These are phyloP conservation scores for Semaprochilodus insignis DNA, from an alignment of 2,797 vertebrate genomes.

Conservation along the genomic window DNA sequence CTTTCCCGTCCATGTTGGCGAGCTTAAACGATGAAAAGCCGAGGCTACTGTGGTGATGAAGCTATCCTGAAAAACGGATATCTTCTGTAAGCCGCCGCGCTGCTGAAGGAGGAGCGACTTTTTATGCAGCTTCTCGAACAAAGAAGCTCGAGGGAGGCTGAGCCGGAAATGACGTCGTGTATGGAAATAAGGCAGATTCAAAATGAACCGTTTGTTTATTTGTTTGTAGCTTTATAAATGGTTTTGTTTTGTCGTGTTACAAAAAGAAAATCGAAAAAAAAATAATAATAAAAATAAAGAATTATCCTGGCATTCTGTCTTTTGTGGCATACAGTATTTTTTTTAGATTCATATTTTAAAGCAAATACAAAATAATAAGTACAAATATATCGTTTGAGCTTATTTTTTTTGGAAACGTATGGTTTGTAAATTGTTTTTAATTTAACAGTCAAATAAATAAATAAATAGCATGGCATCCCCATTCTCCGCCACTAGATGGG, in stretches of 20 bases:
- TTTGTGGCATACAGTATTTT: neutral
- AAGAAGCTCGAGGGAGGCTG: slow-evolving; percentile 20
- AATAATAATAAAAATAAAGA: no score
- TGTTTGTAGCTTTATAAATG: neutral
- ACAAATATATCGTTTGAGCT: neutral
- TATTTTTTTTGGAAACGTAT: neutral
- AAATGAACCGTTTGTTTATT: neutral
- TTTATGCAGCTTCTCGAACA: neutral
- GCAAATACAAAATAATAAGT: neutral
- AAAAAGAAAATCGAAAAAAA: no score
- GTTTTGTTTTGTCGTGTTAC: no score
- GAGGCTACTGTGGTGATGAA: neutral
- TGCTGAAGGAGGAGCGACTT: neutral
- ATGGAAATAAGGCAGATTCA: neutral
- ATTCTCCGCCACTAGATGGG: neutral
- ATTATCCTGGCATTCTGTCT: no score
- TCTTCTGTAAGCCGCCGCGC: neutral
- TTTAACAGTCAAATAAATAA: no score
- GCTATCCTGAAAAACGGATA: no score
- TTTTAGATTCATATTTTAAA: neutral
- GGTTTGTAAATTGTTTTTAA: neutral
- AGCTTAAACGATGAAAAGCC: neutral
- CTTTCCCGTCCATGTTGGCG: slow-evolving; percentile 38
- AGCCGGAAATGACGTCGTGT: slow-evolving; percentile 5
- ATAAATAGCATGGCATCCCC: neutral